A percentile compares a stretch with the other conserved stretches of the same genome.
These are phyloP conservation scores for Prionailurus viverrinus DNA, from an alignment of 2,113 vertebrate genomes.

Conservation along the genomic window DNA sequence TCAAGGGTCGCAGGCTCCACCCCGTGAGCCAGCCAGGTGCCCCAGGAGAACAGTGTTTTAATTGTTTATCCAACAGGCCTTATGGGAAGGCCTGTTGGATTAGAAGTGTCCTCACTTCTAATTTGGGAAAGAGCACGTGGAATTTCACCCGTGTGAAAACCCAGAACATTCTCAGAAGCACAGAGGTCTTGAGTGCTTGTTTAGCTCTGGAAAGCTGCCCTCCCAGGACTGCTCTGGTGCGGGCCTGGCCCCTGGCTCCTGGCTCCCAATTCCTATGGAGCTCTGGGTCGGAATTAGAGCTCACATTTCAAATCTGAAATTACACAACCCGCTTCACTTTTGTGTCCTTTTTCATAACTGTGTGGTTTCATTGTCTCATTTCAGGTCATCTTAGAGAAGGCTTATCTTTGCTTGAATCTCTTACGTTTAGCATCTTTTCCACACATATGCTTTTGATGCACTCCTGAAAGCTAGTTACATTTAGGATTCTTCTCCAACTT, in stretches of 20 bases:
- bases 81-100: no score
- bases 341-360: not conserved
- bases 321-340: fast-evolving
- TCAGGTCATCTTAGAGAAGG: no score
- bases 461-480: no score
- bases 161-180: fast-evolving
- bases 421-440: fast-evolving
- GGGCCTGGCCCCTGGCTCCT: fast-evolving
- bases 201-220: fast-evolving
- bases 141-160: not conserved
- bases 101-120: no score
- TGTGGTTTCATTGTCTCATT: not conserved
- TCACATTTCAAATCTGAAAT: fast-evolving
- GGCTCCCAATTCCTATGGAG: no score
- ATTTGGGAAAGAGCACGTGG: not conserved
- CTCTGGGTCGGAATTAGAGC: fast-evolving
- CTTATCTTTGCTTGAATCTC: fast-evolving
- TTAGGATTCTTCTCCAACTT: fast-evolving
- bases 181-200: fast-evolving
- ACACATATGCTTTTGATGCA: fast-evolving
- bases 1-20: not conserved
- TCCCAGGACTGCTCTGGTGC: fast-evolving
- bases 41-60: not conserved
- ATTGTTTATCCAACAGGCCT: fast-evolving
- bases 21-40: not conserved